These are phyloP conservation scores for Nebria ingens DNA, from an alignment of 1,140 invertebrate species.

Conservation along the genomic window DNA sequence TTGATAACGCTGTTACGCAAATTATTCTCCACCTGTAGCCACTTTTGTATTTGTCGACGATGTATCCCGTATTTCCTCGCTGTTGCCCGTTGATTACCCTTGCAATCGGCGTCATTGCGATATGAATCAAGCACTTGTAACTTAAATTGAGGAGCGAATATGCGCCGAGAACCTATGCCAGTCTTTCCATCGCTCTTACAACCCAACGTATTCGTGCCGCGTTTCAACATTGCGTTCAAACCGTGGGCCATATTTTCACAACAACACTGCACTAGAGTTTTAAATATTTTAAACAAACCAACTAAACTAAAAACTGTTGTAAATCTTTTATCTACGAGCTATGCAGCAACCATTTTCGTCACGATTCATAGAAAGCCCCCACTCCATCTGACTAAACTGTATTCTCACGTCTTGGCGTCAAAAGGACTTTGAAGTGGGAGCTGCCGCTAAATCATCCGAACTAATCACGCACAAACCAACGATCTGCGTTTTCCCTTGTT, in stretches of 20 bases:
- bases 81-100: conserved; percentile 74
- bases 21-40: conserved; percentile 70
- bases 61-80: conserved; percentile 80
- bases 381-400: conserved; percentile 32
- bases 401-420: conserved; percentile 31
- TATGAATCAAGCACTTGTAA: conserved; percentile 77
- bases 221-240: conserved; percentile 40
- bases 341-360: conserved; percentile 35
- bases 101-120: conserved; percentile 67
- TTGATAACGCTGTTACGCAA: conserved; percentile 54
- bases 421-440: conserved; percentile 21
- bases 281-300: conserved; percentile 19
- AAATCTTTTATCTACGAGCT: conserved; percentile 22
- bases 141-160: conserved; percentile 76
- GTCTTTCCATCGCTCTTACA: conserved; percentile 36
- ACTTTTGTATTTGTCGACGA: conserved; percentile 77
- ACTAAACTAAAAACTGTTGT: conserved; percentile 22
- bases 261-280: conserved; percentile 20
- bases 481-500: conserved; percentile 2
- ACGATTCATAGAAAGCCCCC: conserved; percentile 34
- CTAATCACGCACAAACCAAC: not conserved
- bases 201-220: conserved; percentile 33
- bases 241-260: conserved; percentile 43
- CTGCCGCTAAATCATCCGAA: not conserved
- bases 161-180: conserved; percentile 62